Base-by-base conservation (phyloP, 1,140 invertebrate species). In the Bradynema listronoti region DNA sequence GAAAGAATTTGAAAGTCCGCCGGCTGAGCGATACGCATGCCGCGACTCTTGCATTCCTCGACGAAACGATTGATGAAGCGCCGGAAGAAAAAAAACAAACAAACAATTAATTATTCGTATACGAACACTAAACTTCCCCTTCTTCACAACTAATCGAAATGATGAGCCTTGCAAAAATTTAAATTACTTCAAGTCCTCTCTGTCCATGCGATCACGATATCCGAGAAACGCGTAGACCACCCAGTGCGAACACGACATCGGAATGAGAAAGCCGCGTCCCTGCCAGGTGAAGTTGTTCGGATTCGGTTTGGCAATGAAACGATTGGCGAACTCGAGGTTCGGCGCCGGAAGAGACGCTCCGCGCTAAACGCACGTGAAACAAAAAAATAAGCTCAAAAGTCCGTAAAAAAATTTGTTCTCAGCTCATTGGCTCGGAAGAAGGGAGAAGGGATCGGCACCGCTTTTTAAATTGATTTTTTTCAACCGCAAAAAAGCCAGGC, bases 111-210 rank as follows among this genome's bases (percentile, higher is more conserved):
- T 3, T n/a, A 50, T 4, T 50, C 19, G 4, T n/a, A n/a, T n/a
- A n/a, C n/a, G n/a, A n/a, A n/a, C n/a, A n/a, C n/a, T n/a, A n/a
- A n/a, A n/a, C n/a, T n/a, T n/a, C n/a, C n/a, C n/a, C n/a, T n/a
- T n/a, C n/a, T n/a, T n/a, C n/a, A n/a, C n/a, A n/a, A n/a, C n/a
- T n/a, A n/a, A n/a, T n/a, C n/a, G n/a, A n/a, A n/a, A n/a, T n/a
- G n/a, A n/a, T n/a, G n/a, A n/a, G n/a, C n/a, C n/a, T n/a, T n/a
- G 4, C 27, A 4, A 2, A 3, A 50, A 5, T 3, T 30, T 9
- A 50, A n/a, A 29, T 27, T 50, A 50, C 47, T 29, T 32, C 9
- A 50, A 50, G n/a, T 50, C 47, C 16, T 50, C 34, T 50, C 34
- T n/a, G 3, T 9, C 4, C 29, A 50, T 25, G n/a, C 47, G 47